phyloP scores from a whole-genome alignment of 2,888 invertebrate species.

The Branchipolynoe longqiensis region DNA sequence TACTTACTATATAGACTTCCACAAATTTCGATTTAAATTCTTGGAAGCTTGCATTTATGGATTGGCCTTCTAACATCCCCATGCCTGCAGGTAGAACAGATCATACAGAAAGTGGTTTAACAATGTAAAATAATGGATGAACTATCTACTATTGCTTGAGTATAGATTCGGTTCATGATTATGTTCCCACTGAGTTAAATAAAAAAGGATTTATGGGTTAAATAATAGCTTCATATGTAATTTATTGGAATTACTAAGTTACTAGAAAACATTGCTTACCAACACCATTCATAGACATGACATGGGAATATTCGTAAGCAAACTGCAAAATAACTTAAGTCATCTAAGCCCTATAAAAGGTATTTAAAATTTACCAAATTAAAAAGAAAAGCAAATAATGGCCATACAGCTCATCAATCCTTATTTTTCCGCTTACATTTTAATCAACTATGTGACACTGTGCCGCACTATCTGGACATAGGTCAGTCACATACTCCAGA shows the following conservation, averaged over 20 bases:
- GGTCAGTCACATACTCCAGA: no score
- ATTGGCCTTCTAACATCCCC: conserved; percentile 88
- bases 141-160: neutral
- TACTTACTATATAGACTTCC: conserved; percentile 87
- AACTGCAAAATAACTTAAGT: no score
- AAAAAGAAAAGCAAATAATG: neutral
- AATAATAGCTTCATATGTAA: neutral
- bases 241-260: neutral
- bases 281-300: no score
- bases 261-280: neutral
- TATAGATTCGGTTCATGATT: neutral
- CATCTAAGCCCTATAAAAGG: no score
- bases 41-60: conserved; percentile 83
- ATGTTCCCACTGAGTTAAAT: neutral
- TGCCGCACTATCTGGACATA: no score
- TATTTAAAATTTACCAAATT: no score
- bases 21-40: conserved; percentile 88
- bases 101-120: neutral
- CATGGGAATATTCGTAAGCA: no score
- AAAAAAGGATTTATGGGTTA: neutral
- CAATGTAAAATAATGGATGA: neutral
- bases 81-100: conserved; percentile 84
- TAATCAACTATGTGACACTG: no score
- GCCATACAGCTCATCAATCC: neutral
- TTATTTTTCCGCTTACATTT: neutral